Evolutionary conservation across 1,140 invertebrate genomes (phyloP).

Genomic region (Zaprionus capensis): DNA sequence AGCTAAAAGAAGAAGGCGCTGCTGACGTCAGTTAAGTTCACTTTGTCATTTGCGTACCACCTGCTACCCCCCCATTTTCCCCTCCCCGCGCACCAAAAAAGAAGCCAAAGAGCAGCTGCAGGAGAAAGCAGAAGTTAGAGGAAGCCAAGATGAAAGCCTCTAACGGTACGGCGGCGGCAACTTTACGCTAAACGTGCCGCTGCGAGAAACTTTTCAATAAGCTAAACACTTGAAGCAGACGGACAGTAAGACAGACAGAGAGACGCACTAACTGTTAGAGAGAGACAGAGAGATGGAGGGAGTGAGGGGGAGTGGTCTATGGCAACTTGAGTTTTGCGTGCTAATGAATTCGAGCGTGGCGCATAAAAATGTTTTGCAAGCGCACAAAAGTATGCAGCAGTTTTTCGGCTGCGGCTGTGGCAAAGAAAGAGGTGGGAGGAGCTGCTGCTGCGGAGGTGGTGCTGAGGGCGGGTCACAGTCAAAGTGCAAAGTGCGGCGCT

Average conservation of each 20-base stretch:
- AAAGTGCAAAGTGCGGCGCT: constrained; percentile 42
- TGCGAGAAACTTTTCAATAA: constrained; percentile 75
- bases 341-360: constrained; percentile 76
- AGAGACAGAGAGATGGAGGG: not conserved
- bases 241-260: constrained; percentile 17
- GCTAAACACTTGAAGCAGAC: constrained; percentile 73
- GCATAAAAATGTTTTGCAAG: constrained; percentile 68
- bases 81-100: not conserved
- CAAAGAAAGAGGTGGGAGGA: too few species aligned
- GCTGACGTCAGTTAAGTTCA: constrained; percentile 50
- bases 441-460: not conserved
- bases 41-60: constrained; percentile 62
- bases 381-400: constrained; percentile 59
- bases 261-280: constrained; percentile 28
- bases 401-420: constrained; percentile 8
- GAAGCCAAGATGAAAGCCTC: constrained; percentile 10
- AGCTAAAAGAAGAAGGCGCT: constrained; percentile 27
- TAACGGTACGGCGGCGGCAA: constrained; percentile 36
- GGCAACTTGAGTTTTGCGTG: constrained; percentile 46
- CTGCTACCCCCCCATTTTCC: not conserved
- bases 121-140: not conserved
- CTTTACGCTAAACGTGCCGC: constrained; percentile 58
- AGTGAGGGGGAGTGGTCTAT: not conserved
- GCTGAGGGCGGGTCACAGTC: not conserved
- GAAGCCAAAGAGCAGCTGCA: not conserved